Evolutionary conservation across 2,113 vertebrate genomes (phyloP).

Genomic region (Mastomys natalensis): DNA sequence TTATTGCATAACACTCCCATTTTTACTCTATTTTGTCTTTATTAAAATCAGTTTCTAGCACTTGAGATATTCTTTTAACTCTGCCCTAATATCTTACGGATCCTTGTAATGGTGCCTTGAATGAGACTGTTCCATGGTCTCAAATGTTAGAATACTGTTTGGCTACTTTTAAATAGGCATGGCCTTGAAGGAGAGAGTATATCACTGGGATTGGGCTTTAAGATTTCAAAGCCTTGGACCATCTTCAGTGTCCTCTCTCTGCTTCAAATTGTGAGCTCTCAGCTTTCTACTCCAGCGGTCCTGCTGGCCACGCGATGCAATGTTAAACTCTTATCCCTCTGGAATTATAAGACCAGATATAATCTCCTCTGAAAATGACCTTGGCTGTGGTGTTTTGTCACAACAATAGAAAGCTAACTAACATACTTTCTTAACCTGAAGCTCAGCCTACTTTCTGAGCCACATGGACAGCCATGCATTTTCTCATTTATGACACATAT

Average conservation of each 20-base stretch:
- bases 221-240: not conserved
- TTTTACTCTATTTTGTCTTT: not conserved
- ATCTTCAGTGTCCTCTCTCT: not conserved
- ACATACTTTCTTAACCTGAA: not conserved
- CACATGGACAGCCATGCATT: not conserved
- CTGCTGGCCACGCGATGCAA: fast-evolving
- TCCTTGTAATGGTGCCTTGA: not conserved
- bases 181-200: not conserved
- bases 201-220: not conserved
- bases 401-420: not conserved
- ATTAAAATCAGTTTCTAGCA: not conserved
- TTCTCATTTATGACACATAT: not conserved
- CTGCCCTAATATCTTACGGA: not conserved
- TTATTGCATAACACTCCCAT: not conserved
- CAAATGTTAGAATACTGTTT: not conserved
- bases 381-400: not conserved
- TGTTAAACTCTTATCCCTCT: not conserved
- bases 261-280: not conserved
- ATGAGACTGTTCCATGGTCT: not conserved
- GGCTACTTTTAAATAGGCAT: not conserved
- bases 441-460: not conserved
- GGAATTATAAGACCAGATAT: not conserved
- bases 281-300: not conserved
- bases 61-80: not conserved
- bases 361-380: not conserved